Evolutionary conservation across 2,888 invertebrate species (phyloP).

Genomic region (Mesorhabditis sp.): DNA sequence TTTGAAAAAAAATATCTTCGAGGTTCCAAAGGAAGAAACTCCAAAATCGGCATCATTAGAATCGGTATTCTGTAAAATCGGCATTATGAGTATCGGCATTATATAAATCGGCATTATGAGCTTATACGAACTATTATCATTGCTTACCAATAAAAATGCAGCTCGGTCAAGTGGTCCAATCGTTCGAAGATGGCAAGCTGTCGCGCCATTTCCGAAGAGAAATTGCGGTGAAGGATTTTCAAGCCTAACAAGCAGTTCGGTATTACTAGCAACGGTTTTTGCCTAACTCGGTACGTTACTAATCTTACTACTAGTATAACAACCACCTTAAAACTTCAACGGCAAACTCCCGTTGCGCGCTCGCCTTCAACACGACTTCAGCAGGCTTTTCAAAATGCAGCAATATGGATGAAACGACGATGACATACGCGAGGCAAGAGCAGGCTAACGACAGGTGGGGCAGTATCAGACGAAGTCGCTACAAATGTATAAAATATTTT

Average conservation of each 20-base stretch:
- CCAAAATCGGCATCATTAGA: no score
- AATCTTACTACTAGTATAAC: neutral
- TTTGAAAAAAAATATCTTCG: no score
- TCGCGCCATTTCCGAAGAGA: neutral
- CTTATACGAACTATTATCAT: no score
- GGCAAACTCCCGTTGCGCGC: neutral
- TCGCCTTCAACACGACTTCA: neutral
- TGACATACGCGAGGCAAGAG: neutral
- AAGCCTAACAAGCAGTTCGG: neutral
- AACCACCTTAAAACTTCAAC: neutral
- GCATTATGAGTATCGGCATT: no score
- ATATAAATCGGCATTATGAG: no score
- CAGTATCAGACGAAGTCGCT: neutral
- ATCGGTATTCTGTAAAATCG: no score
- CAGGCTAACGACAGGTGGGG: conserved; percentile 1
- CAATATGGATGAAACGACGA: neutral
- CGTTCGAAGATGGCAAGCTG: neutral
- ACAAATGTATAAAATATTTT: neutral
- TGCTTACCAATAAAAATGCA: neutral
- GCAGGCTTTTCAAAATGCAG: neutral
- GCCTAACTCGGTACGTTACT: no score
- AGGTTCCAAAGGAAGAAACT: no score
- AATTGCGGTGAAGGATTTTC: conserved; percentile 1
- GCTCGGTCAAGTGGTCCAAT: neutral
- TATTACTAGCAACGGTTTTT: no score